Conservation (phyloP, 2,888 invertebrate species). For the Bursaphelenchus okinawaensis region DNA sequence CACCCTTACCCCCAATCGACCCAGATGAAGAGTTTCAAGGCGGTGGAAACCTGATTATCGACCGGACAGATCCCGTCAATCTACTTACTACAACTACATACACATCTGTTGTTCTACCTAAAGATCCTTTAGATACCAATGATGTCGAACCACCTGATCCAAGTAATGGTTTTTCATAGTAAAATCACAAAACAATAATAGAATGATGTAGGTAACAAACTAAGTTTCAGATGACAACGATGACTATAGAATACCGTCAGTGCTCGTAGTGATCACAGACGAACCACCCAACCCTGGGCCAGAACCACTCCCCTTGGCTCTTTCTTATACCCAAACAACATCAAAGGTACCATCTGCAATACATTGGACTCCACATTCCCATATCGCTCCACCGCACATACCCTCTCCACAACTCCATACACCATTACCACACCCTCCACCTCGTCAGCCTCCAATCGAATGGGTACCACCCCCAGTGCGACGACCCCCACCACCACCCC, state of each 20-base stretch:
- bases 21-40: constrained; percentile 6
- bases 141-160: not conserved
- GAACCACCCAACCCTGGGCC: not conserved
- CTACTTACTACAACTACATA: not conserved
- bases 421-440: no score
- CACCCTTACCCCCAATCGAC: constrained; percentile 4
- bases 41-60: not conserved
- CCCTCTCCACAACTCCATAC: no score
- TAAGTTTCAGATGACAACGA: not conserved
- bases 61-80: not conserved
- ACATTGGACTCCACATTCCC: no score
- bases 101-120: not conserved
- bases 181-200: no score
- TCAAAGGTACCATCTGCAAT: no score
- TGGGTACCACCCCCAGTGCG: no score
- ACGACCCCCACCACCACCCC: not conserved
- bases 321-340: no score
- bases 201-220: not conserved
- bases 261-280: not conserved
- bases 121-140: not conserved
- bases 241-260: not conserved
- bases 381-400: no score
- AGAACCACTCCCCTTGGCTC: no score
- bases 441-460: no score
- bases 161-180: no score